Conservation (phyloP, 2,888 invertebrate genomes). For the Drosophila pseudotalamancana region DNA sequence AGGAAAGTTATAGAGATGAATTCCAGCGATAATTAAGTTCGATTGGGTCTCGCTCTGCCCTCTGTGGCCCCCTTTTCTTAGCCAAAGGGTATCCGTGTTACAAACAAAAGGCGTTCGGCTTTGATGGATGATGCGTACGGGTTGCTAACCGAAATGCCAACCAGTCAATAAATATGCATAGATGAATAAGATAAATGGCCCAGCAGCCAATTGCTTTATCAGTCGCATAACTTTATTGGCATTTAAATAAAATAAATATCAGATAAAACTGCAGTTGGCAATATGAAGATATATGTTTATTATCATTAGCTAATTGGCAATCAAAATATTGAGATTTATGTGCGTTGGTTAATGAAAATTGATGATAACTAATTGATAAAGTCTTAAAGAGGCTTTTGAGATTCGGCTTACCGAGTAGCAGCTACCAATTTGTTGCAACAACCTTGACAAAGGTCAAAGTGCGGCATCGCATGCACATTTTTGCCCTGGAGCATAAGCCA, state of each 20-base stretch:
- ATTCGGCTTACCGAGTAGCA: neutral
- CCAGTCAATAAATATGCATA: constrained; percentile 67
- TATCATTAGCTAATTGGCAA: constrained; percentile 34
- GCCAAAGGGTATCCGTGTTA: constrained; percentile 31
- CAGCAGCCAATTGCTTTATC: constrained; percentile 26
- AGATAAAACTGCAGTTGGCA: constrained; percentile 7
- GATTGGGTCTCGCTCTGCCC: neutral
- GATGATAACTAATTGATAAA: constrained; percentile 36
- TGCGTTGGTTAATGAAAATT: constrained; percentile 44
- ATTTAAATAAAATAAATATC: neutral
- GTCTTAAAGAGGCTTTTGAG: neutral
- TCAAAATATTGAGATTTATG: constrained; percentile 48
- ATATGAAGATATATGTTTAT: constrained; percentile 26
- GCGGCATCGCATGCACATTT: constrained; percentile 44
- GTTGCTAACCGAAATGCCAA: constrained; percentile 40
- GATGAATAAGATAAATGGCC: constrained; percentile 41
- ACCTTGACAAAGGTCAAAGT: constrained; percentile 70
- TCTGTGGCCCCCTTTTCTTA: neutral
- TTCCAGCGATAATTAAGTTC: constrained; percentile 2
- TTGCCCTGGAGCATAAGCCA: constrained; percentile 26
- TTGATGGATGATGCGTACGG: constrained; percentile 64
- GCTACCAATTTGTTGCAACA: constrained; percentile 38
- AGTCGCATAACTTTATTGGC: constrained; percentile 26
- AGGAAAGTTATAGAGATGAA: neutral
- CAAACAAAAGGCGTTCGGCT: constrained; percentile 37